Base-by-base conservation (phyloP, 2,113 vertebrate genomes). In the Plotosus lineatus region DNA sequence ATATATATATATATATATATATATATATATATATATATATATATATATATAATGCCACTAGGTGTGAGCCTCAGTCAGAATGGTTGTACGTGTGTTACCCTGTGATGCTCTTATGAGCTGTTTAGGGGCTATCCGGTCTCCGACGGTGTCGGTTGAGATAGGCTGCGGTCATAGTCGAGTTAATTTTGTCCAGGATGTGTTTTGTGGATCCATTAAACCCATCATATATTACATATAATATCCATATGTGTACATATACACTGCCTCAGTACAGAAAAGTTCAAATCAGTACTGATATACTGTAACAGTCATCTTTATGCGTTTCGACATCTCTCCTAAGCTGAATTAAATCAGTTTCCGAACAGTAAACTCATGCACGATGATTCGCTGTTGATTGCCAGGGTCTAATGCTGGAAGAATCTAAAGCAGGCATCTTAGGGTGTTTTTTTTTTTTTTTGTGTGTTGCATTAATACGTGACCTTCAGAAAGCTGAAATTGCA, bases 361-460 rank as follows among this genome's bases (percentile, higher is more conserved):
- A 23, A 77, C 75, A 77, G 56, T 61, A 46, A 77, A 77, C 75
- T 77, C 26, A 61, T 48, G 40, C 56, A 31, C 75, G 33, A 40
- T 31, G 55, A 61, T 48, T 17, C 26, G 46, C 42, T 42, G 26
- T 77, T 61, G 56, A 77, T 63, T 33, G 40, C 44, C 26, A 48
- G 40, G 23, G 48, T 51, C 69, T 73, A 73, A 51, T 51, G 69
- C 69, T 73, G 31, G 28, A 73, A 33, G 69, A 73, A 73, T 73
- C 69, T 73, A 51, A 73, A 73, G 48, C 69, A 73, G 69, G 69
- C 19, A 19, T 60, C 40, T 76, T 26, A 33, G 31, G 40, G 40
- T 36, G 61, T 44, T 69, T 42, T 46, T 2, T 46, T 46, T 2
- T 46, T 46, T 46, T 46, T 46, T 46, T 46, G 7, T 46, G 7